phyloP scores from a whole-genome alignment of 1,140 invertebrate genomes.

The Zaprionus ghesquierei region DNA sequence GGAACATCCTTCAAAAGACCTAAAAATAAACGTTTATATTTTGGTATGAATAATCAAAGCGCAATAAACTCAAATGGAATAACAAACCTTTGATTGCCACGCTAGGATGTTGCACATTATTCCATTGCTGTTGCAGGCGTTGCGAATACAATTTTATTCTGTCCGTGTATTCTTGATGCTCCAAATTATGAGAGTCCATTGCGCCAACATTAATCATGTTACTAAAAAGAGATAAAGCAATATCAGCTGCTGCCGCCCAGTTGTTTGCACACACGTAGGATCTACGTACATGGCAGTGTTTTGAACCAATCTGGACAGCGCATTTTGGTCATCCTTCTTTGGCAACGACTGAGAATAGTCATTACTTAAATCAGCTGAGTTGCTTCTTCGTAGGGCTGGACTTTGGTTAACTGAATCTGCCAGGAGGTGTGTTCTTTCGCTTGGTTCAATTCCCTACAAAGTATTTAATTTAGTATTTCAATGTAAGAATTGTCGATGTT shows the following conservation, averaged over 20 bases:
- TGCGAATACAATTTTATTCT: constrained; percentile 88
- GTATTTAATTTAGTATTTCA: background rate
- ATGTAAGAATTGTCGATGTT: background rate
- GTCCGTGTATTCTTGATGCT: constrained; percentile 91
- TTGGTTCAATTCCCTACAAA: constrained; percentile 83
- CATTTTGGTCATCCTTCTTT: constrained; percentile 94
- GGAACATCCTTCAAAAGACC: constrained; percentile 78
- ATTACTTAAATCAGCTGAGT: constrained; percentile 87
- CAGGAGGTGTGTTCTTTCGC: constrained; percentile 87
- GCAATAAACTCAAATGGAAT: background rate
- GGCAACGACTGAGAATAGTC: constrained; percentile 87
- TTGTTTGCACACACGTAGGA: background rate
- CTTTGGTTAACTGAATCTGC: constrained; percentile 88
- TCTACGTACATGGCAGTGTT: constrained; percentile 92
- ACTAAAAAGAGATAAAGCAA: constrained; percentile 82
- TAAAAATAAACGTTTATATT: constrained; percentile 11
- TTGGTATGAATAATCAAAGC: background rate
- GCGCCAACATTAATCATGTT: constrained; percentile 93
- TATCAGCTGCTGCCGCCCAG: background rate
- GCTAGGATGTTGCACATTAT: constrained; percentile 73
- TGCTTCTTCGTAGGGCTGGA: constrained; percentile 85
- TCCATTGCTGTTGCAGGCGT: constrained; percentile 84
- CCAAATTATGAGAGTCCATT: constrained; percentile 88
- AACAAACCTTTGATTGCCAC: constrained; percentile 53
- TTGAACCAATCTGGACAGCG: constrained; percentile 92